Base-by-base conservation (phyloP, 2,797 vertebrate species). In the Catharus ustulatus region DNA sequence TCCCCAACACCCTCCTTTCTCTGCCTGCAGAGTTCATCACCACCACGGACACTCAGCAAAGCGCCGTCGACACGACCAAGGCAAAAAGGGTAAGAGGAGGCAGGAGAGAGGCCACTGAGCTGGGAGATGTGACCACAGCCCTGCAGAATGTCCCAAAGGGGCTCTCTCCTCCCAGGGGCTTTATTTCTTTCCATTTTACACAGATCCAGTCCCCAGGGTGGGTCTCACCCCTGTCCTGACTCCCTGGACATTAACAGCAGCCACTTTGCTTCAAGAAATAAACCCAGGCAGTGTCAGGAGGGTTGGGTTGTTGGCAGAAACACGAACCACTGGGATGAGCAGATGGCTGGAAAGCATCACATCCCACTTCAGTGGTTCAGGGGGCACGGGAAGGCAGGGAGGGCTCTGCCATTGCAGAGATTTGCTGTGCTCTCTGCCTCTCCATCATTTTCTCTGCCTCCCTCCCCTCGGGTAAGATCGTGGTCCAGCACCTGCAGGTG, bases 71-170 rank as follows among this genome's bases (percentile, higher is more conserved):
- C 73, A 34, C 80, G 45, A 96, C 90, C 43, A 96, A 93, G 45
- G 78, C 92, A 3, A 98, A 98, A 85, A 95, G 98, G 97, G 98
- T 98, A 91, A 98, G 97, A 18, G 18, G 14, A 75, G 20, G 8
- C 46, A n/a, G 42, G 57, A 68, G 61, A 19, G 32, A 27, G 5
- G 29, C 17, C 76, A 43, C 68, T 30, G 26, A 51, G 40, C 87
- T 30, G 61, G 26, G 27, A 82, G 30, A 9, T 1, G 6, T 7
- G 2, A 0, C 10, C 8, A 0, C 73, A 55, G 20, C 15, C 7
- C 83, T 46, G 15, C 77, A 55, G 10, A 12, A 36, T n/a, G 66
- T 43, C 23, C n/a, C 10, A 0, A 1, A 10, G 13, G 30, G 26
- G 38, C 9, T 34, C 4, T 4, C 2, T 4, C 4, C 19, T 13